These are phyloP conservation scores for Liparis tanakae DNA, from an alignment of 2,797 vertebrate genomes.

Conservation along the genomic window DNA sequence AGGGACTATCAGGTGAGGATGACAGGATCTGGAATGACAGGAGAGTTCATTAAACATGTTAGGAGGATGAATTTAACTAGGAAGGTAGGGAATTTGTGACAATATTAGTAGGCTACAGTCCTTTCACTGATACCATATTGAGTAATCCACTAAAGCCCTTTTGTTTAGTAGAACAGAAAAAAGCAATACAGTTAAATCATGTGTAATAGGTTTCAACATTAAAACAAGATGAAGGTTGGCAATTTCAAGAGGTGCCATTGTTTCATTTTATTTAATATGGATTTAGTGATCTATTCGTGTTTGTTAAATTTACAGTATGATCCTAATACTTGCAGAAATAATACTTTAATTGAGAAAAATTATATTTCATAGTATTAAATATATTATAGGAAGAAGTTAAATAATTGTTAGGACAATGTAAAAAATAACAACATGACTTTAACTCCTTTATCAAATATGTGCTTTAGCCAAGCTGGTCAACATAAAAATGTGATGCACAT, in stretches of 20 bases:
- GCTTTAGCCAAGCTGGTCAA: neutral
- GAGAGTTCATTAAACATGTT: too few species aligned
- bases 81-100: too few species aligned
- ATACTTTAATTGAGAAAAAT: neutral
- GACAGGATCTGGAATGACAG: too few species aligned
- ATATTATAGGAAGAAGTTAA: neutral
- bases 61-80: too few species aligned
- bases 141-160: neutral
- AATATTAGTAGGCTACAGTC: neutral
- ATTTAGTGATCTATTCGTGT: neutral
- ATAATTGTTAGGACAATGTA: neutral
- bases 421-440: conserved; percentile 10
- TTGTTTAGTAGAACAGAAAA: neutral
- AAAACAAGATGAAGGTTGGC: neutral
- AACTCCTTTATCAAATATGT: neutral
- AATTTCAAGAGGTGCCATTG: neutral
- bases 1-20: too few species aligned
- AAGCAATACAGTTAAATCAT: neutral
- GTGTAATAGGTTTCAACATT: neutral
- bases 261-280: neutral
- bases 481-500: neutral
- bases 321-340: too few species aligned
- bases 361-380: neutral
- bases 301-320: neutral
- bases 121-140: neutral